Conservation (phyloP, 2,113 vertebrate species). For the Candoia aspera region DNA sequence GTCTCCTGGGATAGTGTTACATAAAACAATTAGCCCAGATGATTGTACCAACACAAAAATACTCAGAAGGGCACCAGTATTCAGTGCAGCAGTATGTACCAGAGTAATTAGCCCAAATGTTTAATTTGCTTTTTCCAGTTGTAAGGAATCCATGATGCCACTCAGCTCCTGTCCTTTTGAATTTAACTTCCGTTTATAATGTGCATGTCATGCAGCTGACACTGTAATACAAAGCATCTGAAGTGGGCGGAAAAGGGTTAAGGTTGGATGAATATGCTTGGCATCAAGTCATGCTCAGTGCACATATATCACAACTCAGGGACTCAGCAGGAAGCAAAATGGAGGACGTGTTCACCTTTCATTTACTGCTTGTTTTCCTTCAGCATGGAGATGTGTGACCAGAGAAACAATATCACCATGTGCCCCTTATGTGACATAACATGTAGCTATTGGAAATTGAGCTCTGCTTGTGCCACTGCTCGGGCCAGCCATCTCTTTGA, state of each 20-base stretch:
- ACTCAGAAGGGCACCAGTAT: neutral
- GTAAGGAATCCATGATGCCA: neutral
- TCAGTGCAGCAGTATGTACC: neutral
- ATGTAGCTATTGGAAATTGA: constrained; percentile 96
- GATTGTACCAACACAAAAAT: neutral
- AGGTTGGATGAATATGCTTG: neutral
- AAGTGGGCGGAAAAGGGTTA: neutral
- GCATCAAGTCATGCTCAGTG: neutral
- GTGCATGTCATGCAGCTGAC: neutral
- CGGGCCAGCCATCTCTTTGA: constrained; percentile 96
- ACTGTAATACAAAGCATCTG: neutral
- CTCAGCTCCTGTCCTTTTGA: neutral
- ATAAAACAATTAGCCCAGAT: neutral
- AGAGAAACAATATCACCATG: constrained; percentile 94
- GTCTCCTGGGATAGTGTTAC: neutral
- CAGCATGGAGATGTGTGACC: constrained; percentile 98
- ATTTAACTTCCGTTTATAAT: neutral
- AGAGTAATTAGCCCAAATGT: neutral
- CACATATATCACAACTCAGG: neutral
- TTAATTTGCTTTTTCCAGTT: neutral
- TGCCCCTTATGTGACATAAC: constrained; percentile 92
- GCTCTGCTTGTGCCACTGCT: constrained; percentile 89
- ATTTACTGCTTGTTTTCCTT: constrained; percentile 11
- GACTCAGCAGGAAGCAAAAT: neutral
- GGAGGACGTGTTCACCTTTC: fast-evolving